Conservation (phyloP, 2,113 vertebrate species). For the Colistium nudipinnis region DNA sequence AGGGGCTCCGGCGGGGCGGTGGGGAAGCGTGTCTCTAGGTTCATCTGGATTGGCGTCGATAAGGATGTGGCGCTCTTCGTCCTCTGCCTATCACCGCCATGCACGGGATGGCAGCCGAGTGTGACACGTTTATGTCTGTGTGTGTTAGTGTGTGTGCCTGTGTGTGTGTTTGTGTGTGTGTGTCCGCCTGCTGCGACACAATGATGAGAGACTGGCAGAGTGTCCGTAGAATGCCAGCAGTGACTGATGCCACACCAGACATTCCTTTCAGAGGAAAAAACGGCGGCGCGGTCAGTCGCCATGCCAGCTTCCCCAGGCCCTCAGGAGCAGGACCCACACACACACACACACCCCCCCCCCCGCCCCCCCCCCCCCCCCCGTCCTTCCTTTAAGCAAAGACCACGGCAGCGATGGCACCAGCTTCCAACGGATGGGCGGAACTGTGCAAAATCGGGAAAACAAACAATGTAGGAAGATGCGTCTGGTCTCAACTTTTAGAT, state of each 20-base stretch:
- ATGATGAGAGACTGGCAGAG: slow-evolving; percentile 71
- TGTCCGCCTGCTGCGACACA: slow-evolving; percentile 60
- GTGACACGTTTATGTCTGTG: slow-evolving; percentile 52
- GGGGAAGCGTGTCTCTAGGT: slow-evolving; percentile 80
- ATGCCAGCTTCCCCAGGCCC: slow-evolving; percentile 67
- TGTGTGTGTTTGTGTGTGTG: slow-evolving; percentile 28
- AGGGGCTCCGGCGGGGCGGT: slow-evolving; percentile 76
- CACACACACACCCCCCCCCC: slow-evolving; percentile 1
- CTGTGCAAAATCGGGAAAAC: slow-evolving; percentile 37
- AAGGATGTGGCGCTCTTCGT: slow-evolving; percentile 79
- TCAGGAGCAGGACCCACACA: slow-evolving; percentile 38
- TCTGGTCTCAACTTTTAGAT: slow-evolving; percentile 59
- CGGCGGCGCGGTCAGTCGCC: slow-evolving; percentile 57
- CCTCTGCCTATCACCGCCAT: slow-evolving; percentile 79
- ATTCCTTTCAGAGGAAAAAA: slow-evolving; percentile 74
- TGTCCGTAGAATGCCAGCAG: slow-evolving; percentile 77
- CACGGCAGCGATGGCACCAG: slow-evolving; percentile 51
- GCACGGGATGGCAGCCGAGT: slow-evolving; percentile 72
- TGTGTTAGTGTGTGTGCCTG: slow-evolving; percentile 31
- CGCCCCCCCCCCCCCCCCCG: not conserved
- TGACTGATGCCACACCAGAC: slow-evolving; percentile 80
- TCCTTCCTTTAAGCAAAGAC: slow-evolving; percentile 52
- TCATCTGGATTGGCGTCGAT: slow-evolving; percentile 86
- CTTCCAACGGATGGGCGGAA: slow-evolving; percentile 50
- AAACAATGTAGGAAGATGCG: slow-evolving; percentile 48